Conservation (phyloP, 2,888 invertebrate genomes). For the Biston stratarius region DNA sequence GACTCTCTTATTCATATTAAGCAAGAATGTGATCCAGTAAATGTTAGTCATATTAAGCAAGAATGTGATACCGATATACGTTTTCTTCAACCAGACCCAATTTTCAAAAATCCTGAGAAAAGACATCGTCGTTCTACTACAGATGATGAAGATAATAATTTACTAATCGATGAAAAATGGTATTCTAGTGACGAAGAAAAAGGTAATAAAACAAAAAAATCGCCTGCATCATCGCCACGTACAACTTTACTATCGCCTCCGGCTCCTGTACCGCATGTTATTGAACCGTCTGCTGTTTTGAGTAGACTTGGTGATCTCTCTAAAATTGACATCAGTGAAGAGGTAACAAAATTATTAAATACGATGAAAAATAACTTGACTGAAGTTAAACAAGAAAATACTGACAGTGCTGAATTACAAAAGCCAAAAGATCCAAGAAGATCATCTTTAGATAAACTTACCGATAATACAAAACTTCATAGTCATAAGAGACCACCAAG, state of each 20-base stretch:
- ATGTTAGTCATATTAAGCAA: slow-evolving; percentile 57
- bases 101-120: slow-evolving; percentile 79
- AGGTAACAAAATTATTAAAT: slow-evolving; percentile 89
- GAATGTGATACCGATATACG: slow-evolving; percentile 81
- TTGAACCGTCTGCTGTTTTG: slow-evolving; percentile 83
- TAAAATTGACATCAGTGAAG: slow-evolving; percentile 91
- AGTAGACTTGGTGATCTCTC: slow-evolving; percentile 90
- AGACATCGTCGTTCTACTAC: slow-evolving; percentile 81
- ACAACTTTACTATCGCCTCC: slow-evolving; percentile 63
- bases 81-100: slow-evolving; percentile 78
- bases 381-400: slow-evolving; percentile 63
- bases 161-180: slow-evolving; percentile 89
- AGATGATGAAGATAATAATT: slow-evolving; percentile 87
- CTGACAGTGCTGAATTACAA: slow-evolving; percentile 60
- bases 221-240: slow-evolving; percentile 72
- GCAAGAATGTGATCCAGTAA: slow-evolving; percentile 45
- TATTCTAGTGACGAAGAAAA: slow-evolving; percentile 94
- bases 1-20: slow-evolving; percentile 58
- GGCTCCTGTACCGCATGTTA: slow-evolving; percentile 78
- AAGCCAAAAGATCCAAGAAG: slow-evolving; percentile 76
- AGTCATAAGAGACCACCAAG: slow-evolving; percentile 68
- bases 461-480: slow-evolving; percentile 55
- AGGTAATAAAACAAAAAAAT: slow-evolving; percentile 66
- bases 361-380: slow-evolving; percentile 86
- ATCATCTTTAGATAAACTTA: slow-evolving; percentile 69